Base-by-base conservation (phyloP, 2,888 invertebrate genomes). In the Arge pagana region DNA sequence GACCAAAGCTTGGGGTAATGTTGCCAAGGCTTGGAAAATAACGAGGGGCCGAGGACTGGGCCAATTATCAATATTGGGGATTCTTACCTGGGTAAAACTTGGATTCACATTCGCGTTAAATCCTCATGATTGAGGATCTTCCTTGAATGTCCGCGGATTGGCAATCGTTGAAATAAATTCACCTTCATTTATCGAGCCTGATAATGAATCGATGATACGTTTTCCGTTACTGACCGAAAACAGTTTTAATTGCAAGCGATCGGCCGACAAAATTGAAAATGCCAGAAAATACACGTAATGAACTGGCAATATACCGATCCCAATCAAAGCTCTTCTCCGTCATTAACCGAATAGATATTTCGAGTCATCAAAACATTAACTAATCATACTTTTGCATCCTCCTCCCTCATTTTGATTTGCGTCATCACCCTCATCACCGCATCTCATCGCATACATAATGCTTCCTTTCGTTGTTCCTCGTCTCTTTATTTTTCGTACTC, bases 401-500 rank as follows among this genome's bases (percentile, higher is more conserved):
- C 26, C 33, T 23, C 43, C 41, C 50, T 42, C 42, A 51, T 51
- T 51, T 51, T 51, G 26, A 24, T 51, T 51, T 36, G 36, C 50
- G 7, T 51, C 63, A 56, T 55, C 58, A 57, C 54, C 50, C 51
- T 56, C 56, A 57, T 61, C 58, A 53, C 56, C 11, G n/a, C n/a
- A 33, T 51, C 53, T 56, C 55, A 53, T 56, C 58, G 53, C 49
- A 41, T 45, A 33, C 24, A 24, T 45, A 31, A 45, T 33, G 35
- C 2, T 24, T 53, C 57, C 45, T 58, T 63, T 56, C 50, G 28
- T 51, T 35, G 26, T 18, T 51, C 50, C 50, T 26, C 13, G n/a
- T n/a, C 7, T 51, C 50, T 51, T 51, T 51, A 51, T 51, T 65
- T 63, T 50, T 57, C 56, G 57, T 60, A 64, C 63, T 71, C 72